Conservation (phyloP, 2,797 vertebrate genomes). For the Acropternis orthonyx region DNA sequence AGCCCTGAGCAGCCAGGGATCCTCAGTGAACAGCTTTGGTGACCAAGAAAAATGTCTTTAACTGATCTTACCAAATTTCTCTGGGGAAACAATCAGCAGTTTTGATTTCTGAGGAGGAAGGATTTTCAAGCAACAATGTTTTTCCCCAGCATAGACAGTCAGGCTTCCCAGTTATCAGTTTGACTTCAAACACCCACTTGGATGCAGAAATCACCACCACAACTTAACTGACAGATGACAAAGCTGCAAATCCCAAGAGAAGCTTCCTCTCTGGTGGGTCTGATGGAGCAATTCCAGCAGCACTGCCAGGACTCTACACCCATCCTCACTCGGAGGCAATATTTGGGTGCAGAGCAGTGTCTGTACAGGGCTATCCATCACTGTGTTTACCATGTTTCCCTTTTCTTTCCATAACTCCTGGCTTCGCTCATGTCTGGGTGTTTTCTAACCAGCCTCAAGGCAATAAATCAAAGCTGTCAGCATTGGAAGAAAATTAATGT, state of each 20-base stretch:
- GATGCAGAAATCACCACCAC: not conserved
- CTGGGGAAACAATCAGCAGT: not conserved
- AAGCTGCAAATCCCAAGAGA: not conserved
- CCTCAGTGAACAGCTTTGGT: not conserved
- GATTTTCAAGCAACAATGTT: not conserved
- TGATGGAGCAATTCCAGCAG: not conserved
- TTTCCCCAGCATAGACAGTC: not conserved
- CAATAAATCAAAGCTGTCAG: slow-evolving; percentile 74
- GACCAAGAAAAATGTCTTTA: not conserved
- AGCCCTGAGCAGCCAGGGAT: not conserved
- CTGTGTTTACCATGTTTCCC: slow-evolving; percentile 35
- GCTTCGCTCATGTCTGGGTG: slow-evolving; percentile 65
- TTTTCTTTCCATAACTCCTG: slow-evolving; percentile 62
- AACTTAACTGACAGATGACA: not conserved
- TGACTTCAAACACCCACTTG: not conserved
- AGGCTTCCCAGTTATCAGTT: not conserved
- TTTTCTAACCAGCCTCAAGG: slow-evolving; percentile 63
- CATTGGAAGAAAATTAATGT: slow-evolving; percentile 69
- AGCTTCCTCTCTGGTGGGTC: not conserved
- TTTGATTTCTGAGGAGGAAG: not conserved
- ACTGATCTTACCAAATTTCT: not conserved
- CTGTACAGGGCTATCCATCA: slow-evolving; percentile 51
- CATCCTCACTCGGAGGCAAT: not conserved
- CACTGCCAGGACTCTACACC: not conserved
- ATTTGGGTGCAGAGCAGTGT: slow-evolving; percentile 7